Conservation (phyloP, 1,140 invertebrate genomes). For the Armadillidium nasatum region DNA sequence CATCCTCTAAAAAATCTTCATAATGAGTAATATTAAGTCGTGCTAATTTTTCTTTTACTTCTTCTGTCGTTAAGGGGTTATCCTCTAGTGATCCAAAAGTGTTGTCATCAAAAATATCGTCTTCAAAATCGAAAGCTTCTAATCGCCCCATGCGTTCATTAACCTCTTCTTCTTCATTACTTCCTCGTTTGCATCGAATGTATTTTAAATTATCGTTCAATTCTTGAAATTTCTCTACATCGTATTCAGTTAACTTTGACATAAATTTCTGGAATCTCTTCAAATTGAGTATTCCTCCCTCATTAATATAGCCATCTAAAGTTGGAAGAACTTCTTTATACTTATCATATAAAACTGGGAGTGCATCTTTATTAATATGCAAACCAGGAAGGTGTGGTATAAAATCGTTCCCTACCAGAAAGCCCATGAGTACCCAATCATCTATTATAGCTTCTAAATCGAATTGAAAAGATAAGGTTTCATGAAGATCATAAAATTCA, state of each 20-base stretch:
- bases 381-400: slow-evolving; percentile 90
- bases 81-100: slow-evolving; percentile 31
- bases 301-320: slow-evolving; percentile 90
- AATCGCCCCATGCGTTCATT: slow-evolving; percentile 21
- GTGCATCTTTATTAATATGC: slow-evolving; percentile 83
- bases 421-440: slow-evolving; percentile 78
- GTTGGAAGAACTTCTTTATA: slow-evolving; percentile 82
- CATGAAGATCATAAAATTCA: slow-evolving; percentile 76
- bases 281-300: slow-evolving; percentile 77
- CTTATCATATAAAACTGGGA: slow-evolving; percentile 77
- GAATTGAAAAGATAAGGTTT: slow-evolving; percentile 63
- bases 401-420: slow-evolving; percentile 95
- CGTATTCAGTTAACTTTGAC: slow-evolving; percentile 67
- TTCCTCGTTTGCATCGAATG: slow-evolving; percentile 57
- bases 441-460: slow-evolving; percentile 59
- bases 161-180: slow-evolving; percentile 32
- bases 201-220: slow-evolving; percentile 78
- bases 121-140: slow-evolving; percentile 30
- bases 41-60: slow-evolving; percentile 19
- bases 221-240: slow-evolving; percentile 79
- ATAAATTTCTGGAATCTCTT: slow-evolving; percentile 81
- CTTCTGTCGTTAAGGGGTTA: not conserved
- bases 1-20: slow-evolving; percentile 31
- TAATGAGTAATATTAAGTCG: slow-evolving; percentile 27
- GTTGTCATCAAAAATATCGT: slow-evolving; percentile 28